These are phyloP conservation scores for Zaprionus taronus DNA, from an alignment of 1,140 invertebrate species.

Conservation along the genomic window DNA sequence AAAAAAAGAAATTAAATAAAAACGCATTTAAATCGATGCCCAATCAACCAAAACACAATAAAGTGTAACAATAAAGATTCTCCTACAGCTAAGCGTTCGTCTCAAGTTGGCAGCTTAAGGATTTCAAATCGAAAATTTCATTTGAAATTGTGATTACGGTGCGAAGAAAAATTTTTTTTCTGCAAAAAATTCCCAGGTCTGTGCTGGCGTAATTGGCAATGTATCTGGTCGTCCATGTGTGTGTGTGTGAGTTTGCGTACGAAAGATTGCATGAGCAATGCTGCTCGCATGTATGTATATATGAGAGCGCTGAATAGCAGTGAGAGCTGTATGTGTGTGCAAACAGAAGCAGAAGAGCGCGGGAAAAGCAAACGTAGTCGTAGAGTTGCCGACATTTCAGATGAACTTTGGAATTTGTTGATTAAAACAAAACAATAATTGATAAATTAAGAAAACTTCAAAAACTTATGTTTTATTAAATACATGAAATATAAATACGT, in stretches of 20 bases:
- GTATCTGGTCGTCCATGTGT: slow-evolving; percentile 43
- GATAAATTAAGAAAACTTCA: neutral
- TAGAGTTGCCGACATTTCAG: slow-evolving; percentile 54
- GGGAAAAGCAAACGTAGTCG: slow-evolving; percentile 34
- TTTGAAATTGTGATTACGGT: slow-evolving; percentile 72
- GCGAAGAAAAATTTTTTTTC: slow-evolving; percentile 71
- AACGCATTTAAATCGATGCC: slow-evolving; percentile 71
- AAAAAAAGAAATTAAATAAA: slow-evolving; percentile 70
- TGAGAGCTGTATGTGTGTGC: slow-evolving; percentile 22
- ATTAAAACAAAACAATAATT: neutral
- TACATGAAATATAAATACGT: neutral
- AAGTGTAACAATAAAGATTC: slow-evolving; percentile 62
- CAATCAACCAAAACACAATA: slow-evolving; percentile 58
- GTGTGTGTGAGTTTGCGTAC: slow-evolving; percentile 32
- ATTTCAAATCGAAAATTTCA: slow-evolving; percentile 64
- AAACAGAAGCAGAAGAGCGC: slow-evolving; percentile 54
- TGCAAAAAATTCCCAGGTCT: slow-evolving; percentile 79
- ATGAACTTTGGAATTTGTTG: slow-evolving; percentile 12
- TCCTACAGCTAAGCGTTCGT: slow-evolving; percentile 54
- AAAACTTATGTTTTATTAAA: neutral
- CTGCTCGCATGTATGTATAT: slow-evolving; percentile 27
- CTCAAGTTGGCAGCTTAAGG: slow-evolving; percentile 48
- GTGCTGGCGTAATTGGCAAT: slow-evolving; percentile 63
- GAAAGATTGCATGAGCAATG: slow-evolving; percentile 1
- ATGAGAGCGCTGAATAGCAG: slow-evolving; percentile 42